Evolutionary conservation across 2,113 vertebrate genomes (phyloP).

Genomic region (Riparia riparia): DNA sequence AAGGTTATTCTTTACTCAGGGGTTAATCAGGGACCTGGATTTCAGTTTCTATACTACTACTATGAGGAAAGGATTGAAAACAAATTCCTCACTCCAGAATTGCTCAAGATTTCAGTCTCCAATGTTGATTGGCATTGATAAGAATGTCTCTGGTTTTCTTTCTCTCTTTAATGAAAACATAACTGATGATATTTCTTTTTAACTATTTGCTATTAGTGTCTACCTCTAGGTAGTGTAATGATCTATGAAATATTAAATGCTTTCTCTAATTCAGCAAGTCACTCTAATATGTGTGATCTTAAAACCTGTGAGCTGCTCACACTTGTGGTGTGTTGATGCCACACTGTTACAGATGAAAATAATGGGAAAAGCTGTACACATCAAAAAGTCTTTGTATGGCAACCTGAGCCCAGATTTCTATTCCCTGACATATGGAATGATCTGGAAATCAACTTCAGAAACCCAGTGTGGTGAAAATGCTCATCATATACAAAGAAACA

Average conservation of each 20-base stretch:
- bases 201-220: background rate
- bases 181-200: background rate
- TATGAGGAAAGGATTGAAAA: conserved; percentile 76
- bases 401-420: background rate
- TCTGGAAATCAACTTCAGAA: background rate
- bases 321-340: background rate
- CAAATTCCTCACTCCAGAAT: conserved; percentile 78
- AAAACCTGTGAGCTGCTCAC: background rate
- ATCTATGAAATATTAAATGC: background rate
- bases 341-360: background rate
- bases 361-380: background rate
- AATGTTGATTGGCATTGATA: conserved; percentile 76
- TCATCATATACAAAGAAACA: background rate
- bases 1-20: conserved; percentile 81
- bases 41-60: conserved; percentile 79
- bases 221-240: background rate
- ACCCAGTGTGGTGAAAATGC: background rate
- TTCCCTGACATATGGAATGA: background rate
- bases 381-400: background rate
- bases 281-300: background rate
- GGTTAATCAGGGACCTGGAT: conserved; percentile 87
- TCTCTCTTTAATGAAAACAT: background rate
- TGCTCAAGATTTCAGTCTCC: conserved; percentile 73
- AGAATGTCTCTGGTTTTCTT: conserved; percentile 57
- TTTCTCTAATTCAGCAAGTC: background rate